A percentile compares a stretch with the other conserved stretches of the same genome.
Evolutionary conservation across 1,140 invertebrate species (phyloP).

Genomic region (Heliconius melpomene): DNA sequence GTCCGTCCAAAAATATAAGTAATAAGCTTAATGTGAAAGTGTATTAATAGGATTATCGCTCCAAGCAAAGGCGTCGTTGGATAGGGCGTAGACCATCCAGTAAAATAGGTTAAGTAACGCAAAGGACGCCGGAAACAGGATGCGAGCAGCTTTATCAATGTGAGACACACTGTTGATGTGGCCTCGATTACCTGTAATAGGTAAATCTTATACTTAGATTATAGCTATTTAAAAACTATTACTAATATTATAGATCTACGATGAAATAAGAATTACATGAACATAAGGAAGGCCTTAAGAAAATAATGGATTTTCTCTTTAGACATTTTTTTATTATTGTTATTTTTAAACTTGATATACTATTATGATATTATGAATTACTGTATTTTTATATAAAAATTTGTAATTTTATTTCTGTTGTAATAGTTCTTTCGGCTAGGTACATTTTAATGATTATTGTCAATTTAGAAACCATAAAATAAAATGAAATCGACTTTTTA

Average conservation of each 20-base stretch:
- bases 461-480: too few species aligned
- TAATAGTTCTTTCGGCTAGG: too few species aligned
- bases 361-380: too few species aligned
- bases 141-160: constrained; percentile 91
- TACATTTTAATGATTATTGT: too few species aligned
- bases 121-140: constrained; percentile 94
- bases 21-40: constrained; percentile 60
- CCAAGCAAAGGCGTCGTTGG: constrained; percentile 88
- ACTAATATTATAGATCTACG: not conserved
- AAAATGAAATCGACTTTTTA: too few species aligned
- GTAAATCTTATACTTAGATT: not conserved
- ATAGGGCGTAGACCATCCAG: constrained; percentile 90
- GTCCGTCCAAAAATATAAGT: not conserved
- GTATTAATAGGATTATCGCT: constrained; percentile 82
- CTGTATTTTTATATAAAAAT: too few species aligned
- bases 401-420: too few species aligned
- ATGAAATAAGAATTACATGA: too few species aligned
- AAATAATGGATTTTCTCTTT: too few species aligned
- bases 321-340: too few species aligned
- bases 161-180: constrained; percentile 93
- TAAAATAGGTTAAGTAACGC: constrained; percentile 92
- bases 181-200: constrained; percentile 69
- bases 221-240: not conserved
- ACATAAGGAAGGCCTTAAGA: too few species aligned
- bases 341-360: too few species aligned